Evolutionary conservation across 1,140 invertebrate species (phyloP).

Genomic region (Drosophila bocqueti): DNA sequence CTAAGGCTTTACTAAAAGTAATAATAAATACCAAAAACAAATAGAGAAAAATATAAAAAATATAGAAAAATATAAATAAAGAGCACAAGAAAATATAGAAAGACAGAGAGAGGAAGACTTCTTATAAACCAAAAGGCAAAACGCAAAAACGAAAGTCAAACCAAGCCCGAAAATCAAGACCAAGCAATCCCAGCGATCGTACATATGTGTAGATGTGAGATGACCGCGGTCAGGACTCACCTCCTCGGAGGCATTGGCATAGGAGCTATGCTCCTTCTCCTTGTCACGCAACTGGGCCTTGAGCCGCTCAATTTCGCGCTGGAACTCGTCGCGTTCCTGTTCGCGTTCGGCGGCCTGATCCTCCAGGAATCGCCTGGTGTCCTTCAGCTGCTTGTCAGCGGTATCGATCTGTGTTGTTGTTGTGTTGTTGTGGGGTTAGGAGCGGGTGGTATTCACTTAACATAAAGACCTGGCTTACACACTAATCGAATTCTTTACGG

Average conservation of each 20-base stretch:
- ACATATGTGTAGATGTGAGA: constrained; percentile 22
- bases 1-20: constrained; percentile 7
- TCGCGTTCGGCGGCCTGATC: constrained; percentile 92
- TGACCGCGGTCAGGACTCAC: constrained; percentile 78
- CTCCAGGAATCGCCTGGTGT: constrained; percentile 91
- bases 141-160: constrained; percentile 45
- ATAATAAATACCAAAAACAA: constrained; percentile 14
- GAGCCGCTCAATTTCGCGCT: constrained; percentile 87
- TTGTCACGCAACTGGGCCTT: constrained; percentile 88
- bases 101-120: constrained; percentile 17
- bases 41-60: constrained; percentile 27
- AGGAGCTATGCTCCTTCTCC: constrained; percentile 87
- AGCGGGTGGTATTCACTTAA: constrained; percentile 24
- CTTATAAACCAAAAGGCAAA: constrained; percentile 53
- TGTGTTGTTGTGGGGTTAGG: constrained; percentile 28
- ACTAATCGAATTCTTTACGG: constrained; percentile 49
- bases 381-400: constrained; percentile 91
- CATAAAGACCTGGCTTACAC: constrained; percentile 47
- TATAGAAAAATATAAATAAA: not conserved
- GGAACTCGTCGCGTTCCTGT: constrained; percentile 91
- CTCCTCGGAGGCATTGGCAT: constrained; percentile 86
- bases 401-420: constrained; percentile 88
- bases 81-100: constrained; percentile 9
- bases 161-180: constrained; percentile 46
- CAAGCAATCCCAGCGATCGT: constrained; percentile 46